Conservation (phyloP, 2,888 invertebrate species). For the Mesochorus sp. region DNA sequence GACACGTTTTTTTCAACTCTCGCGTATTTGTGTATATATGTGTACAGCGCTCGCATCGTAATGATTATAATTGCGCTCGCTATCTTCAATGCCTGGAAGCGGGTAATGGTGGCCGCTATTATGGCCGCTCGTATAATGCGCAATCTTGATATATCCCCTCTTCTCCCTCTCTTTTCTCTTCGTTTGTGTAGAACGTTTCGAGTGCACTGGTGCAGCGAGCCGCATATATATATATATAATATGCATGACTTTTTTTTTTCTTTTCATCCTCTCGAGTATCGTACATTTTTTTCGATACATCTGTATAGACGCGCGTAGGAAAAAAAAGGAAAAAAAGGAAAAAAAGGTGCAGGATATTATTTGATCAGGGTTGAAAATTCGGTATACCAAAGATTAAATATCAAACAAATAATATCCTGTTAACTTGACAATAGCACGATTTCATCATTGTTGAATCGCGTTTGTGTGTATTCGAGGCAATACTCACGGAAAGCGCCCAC, state of each 20-base stretch:
- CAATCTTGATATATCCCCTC: constrained; percentile 76
- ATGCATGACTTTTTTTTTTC: background rate
- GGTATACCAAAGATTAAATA: too few species aligned
- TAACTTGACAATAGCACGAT: constrained; percentile 35
- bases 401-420: too few species aligned
- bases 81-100: constrained; percentile 79
- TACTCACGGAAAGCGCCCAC: background rate
- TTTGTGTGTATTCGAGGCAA: background rate
- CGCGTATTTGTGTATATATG: constrained; percentile 3
- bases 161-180: background rate
- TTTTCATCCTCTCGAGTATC: background rate
- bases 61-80: constrained; percentile 78
- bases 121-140: constrained; percentile 78
- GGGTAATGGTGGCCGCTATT: constrained; percentile 76
- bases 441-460: background rate
- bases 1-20: background rate
- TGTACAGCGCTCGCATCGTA: constrained; percentile 71
- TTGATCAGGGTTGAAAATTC: too few species aligned
- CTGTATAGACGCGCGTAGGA: constrained; percentile 28
- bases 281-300: too few species aligned
- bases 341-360: too few species aligned
- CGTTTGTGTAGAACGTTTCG: background rate
- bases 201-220: constrained; percentile 12
- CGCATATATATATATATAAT: background rate
- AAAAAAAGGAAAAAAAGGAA: constrained; percentile 59